phyloP scores from a whole-genome alignment of 2,888 invertebrate species.

The Empis stercorea region DNA sequence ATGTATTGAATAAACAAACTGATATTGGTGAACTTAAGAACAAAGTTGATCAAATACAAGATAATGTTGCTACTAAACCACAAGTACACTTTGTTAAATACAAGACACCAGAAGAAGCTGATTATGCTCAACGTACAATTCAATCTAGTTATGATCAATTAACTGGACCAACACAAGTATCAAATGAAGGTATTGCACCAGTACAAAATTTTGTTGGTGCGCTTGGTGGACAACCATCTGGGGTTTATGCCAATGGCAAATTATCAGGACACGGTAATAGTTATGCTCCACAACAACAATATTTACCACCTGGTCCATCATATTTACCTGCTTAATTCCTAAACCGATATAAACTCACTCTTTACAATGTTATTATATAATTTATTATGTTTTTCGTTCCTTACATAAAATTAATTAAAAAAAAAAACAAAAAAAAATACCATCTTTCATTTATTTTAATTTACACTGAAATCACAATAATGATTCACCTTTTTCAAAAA shows the following conservation, averaged over 20 bases:
- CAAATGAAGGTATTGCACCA: slow-evolving; percentile 23
- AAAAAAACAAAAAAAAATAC: background rate
- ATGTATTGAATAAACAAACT: slow-evolving; percentile 25
- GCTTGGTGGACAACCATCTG: background rate
- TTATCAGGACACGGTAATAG: background rate
- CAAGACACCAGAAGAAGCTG: slow-evolving; percentile 26
- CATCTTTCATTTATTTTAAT: no score
- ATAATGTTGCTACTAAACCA: slow-evolving; percentile 21
- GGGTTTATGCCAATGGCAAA: background rate
- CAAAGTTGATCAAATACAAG: slow-evolving; percentile 20
- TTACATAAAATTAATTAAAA: background rate
- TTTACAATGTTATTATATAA: no score
- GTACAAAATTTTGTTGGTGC: slow-evolving; percentile 4
- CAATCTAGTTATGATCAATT: slow-evolving; percentile 25
- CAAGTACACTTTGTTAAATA: slow-evolving; percentile 31
- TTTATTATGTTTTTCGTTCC: background rate
- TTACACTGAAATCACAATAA: no score
- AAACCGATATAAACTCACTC: no score
- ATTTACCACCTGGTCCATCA: background rate
- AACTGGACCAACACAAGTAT: slow-evolving; percentile 19
- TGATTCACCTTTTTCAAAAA: no score
- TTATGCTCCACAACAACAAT: background rate
- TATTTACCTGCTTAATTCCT: background rate
- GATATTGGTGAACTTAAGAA: slow-evolving; percentile 22
- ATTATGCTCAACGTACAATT: slow-evolving; percentile 24